Conservation (phyloP, 2,113 vertebrate species). For the Tretioscincus oriximinensis region DNA sequence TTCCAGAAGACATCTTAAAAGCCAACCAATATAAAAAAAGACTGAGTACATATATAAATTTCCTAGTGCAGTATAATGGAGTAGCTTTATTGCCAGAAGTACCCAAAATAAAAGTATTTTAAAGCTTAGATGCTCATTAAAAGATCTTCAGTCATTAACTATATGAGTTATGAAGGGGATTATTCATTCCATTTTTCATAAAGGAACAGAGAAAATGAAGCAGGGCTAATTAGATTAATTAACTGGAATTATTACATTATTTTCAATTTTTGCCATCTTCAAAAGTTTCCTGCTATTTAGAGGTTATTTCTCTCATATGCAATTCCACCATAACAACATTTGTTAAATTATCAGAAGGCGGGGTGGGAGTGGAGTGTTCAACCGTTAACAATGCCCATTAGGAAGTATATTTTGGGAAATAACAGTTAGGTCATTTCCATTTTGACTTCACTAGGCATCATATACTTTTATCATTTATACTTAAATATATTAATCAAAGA, state of each 20-base stretch:
- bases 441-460: neutral
- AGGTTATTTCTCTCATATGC: neutral
- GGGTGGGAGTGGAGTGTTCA: too few relatives aligned
- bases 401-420: neutral
- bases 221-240: slow-evolving; percentile 17
- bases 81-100: neutral
- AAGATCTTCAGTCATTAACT: neutral
- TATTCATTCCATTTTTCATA: neutral
- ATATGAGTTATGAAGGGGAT: neutral
- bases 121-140: neutral
- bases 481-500: too few relatives aligned
- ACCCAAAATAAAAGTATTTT: neutral
- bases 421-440: neutral
- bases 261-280: slow-evolving; percentile 31
- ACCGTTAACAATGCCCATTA: neutral
- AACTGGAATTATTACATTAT: slow-evolving; percentile 41
- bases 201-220: fast-evolving
- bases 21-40: neutral
- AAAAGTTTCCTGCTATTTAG: neutral
- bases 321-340: neutral
- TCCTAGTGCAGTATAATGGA: neutral
- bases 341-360: neutral
- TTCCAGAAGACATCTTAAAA: neutral
- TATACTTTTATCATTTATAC: neutral
- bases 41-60: neutral